phyloP scores from a whole-genome alignment of 2,888 invertebrate species.

The Drosophila merina region DNA sequence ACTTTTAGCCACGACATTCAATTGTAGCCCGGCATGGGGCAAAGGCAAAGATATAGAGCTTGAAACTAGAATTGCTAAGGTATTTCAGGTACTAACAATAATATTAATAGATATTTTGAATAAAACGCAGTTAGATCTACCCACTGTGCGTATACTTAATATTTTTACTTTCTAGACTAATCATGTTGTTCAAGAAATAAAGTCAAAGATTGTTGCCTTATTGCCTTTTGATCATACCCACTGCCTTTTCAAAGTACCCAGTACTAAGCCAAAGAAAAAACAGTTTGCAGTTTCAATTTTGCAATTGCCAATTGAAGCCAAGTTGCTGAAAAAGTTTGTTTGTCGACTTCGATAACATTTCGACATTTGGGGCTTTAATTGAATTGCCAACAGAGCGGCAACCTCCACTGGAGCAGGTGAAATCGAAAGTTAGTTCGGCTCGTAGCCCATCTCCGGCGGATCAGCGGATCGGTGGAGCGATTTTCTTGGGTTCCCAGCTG shows the following conservation, averaged over 20 bases:
- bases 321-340: constrained; percentile 41
- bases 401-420: constrained; percentile 24
- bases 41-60: constrained; percentile 29
- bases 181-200: too few relatives aligned
- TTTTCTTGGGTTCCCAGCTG: constrained; percentile 6
- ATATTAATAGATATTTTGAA: not conserved
- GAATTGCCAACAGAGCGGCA: constrained; percentile 53
- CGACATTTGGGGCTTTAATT: constrained; percentile 64
- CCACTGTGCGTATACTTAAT: not conserved
- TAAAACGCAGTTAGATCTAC: not conserved
- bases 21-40: constrained; percentile 66
- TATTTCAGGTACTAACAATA: not conserved
- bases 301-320: constrained; percentile 57
- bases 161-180: not conserved
- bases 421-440: constrained; percentile 35
- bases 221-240: constrained; percentile 9
- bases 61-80: constrained; percentile 5
- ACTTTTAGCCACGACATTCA: constrained; percentile 73
- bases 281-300: constrained; percentile 44
- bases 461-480: constrained; percentile 14
- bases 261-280: constrained; percentile 6
- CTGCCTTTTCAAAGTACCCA: not conserved
- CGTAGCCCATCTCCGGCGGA: constrained; percentile 12
- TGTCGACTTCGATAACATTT: constrained; percentile 61
- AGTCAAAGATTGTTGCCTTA: too few relatives aligned